Evolutionary conservation across 1,140 invertebrate species (phyloP), one percentile per base, ranked within the genome.

Genomic region (Drosophila bipectinata): DNA sequence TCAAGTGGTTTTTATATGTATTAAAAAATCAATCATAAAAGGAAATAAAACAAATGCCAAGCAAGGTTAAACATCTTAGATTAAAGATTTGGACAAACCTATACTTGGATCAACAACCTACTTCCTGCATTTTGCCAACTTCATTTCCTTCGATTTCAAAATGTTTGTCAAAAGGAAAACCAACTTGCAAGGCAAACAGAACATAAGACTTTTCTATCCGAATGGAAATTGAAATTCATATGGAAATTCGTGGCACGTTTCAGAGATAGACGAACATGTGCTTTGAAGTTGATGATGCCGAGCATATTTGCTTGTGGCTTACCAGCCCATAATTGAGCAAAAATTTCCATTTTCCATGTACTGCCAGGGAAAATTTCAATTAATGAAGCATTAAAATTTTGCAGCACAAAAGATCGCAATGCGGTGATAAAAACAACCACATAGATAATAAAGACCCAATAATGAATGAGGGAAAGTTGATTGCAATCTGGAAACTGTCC

Each of bases 371-470:
- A 78, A 72, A 78, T 63, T 18, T 14, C 69, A 79, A 79, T 72
- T 68, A 85, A 85, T 85, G 82, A 87, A 85, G 78, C 82, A 85
- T 85, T 85, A 75, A 71, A 67, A 56, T 75, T 68, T 68, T 52
- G 56, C 77, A 64, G 9, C 24, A 68, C 66, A 69, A 76, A 61
- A 69, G 77, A 79, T 68, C 51, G 58, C 64, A 37, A 48, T 58
- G 57, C 51, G 37, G 28, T 64, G 80, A 83, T 83, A 83, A 66
- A 41, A 77, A 66, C 60, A 48, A 75, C 77, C 77, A 64, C 69
- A 60, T 56, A 83, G 72, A 85, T 58, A 78, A 73, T 74, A 79
- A 68, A 80, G 28, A 64, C 44, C 21, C 14, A 52, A 34, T 15
- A 47, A 62, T 26, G 41, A 52, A 44, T 48, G 18, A 18, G 59